Base-by-base conservation (phyloP, 1,140 invertebrate genomes). In the Trinorchestia longiramus region DNA sequence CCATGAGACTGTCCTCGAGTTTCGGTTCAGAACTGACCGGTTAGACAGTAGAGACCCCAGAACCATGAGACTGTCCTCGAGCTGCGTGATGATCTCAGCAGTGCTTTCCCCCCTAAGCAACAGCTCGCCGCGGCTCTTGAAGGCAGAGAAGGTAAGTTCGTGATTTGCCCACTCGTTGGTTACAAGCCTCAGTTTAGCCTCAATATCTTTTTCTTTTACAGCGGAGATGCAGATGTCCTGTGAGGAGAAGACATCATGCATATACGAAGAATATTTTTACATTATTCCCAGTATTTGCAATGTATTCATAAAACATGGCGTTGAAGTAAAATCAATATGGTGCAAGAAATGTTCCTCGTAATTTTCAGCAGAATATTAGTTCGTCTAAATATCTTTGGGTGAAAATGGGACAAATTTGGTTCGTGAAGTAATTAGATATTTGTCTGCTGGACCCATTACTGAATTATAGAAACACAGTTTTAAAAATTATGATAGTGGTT, bases 131-230 rank as follows among this genome's bases (percentile, higher is more conserved):
- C 99, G 98, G 97, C 99, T 99, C 97, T 99, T 99, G 97, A 99
- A 99, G 0, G 98, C 98, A 98, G 99, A 98, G 97, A 99, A 99
- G 0, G 99, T 99, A 87, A 99, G 97, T 97, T 99, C 99, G 97
- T 99, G 98, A 0, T 98, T 98, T 0, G 98, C 98, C 99, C 99
- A 99, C 97, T 99, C 99, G 97, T 99, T 99, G 4, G 99, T 99
- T 0, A 99, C 99, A 97, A 99, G 98, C 96, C 99, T 98, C 41
- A 99, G 97, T 97, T 99, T 99, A 0, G 99, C 99, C 97, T 99
- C 99, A 96, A 99, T 99, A 97, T 99, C 99, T 97, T 99, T 99
- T 97, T 99, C 99, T 97, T 99, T 99, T 98, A 99, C 99, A 0
- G 99, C 99, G 53, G 99, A 99, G 97, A 99, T 99, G 97, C 99